Evolutionary conservation across 2,113 vertebrate genomes (phyloP).

Genomic region (Dromas ardeola): DNA sequence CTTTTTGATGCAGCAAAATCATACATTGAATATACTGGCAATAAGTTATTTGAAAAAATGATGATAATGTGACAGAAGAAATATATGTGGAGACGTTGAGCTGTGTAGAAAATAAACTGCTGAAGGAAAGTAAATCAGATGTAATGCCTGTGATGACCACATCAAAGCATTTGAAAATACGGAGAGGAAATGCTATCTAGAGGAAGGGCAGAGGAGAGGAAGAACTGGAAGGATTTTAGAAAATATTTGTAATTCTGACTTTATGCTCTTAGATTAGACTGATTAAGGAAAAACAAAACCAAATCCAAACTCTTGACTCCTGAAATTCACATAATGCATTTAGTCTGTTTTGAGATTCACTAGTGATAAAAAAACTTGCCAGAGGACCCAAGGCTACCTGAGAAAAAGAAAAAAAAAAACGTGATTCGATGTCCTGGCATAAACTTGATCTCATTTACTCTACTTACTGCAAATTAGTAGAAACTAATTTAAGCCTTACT

Average conservation of each 20-base stretch:
- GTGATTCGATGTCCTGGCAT: background rate
- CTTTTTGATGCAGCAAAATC: background rate
- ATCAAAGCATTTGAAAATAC: background rate
- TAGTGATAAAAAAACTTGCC: background rate
- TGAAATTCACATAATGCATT: background rate
- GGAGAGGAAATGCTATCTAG: background rate
- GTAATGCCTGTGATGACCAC: background rate
- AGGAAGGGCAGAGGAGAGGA: background rate
- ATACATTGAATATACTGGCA: background rate
- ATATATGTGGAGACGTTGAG: background rate
- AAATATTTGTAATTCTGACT: background rate
- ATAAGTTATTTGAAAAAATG: slow-evolving; percentile 25
- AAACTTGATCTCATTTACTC: background rate
- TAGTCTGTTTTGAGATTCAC: background rate
- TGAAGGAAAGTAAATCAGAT: background rate
- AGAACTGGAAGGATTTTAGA: background rate
- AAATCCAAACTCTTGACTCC: background rate
- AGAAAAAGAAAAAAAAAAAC: background rate
- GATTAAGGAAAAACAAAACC: background rate
- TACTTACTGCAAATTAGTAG: background rate
- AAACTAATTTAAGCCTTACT: background rate
- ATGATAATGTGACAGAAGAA: slow-evolving; percentile 16
- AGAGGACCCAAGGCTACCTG: background rate
- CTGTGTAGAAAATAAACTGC: background rate
- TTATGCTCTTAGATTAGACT: background rate